Evolutionary conservation across 30 jellyfish, hydroid and myxozoan genomes (phyloP), one percentile per base, ranked within the genome.

Genomic region (Chironex yamaguchii): DNA sequence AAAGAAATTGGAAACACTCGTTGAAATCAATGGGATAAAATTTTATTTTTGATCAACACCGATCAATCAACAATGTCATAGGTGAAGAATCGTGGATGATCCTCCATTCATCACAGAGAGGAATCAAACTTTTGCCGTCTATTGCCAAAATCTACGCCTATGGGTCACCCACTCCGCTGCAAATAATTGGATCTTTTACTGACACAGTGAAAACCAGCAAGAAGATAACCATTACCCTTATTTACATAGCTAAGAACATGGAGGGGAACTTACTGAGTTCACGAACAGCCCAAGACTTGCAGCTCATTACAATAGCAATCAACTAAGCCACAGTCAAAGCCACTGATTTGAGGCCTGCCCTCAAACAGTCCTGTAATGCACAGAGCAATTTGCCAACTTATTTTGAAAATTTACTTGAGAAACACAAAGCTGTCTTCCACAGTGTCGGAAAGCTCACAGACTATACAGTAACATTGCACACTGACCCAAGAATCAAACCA

Each of bases 1-100:
- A 71, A 71, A 34, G 76, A 71, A 75, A 50, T 36, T 75, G 76
- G 87, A 75, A 34, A 50, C 78, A 20, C 9, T 4, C 33, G 62
- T 75, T 49, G 53, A 9, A 51, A 50, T 51, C 52, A 49, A 75
- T 75, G 78, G 78, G 53, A 49, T 35, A 36, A 33, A 75, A 31
- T 49, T 28, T 1, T 12, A 34, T 50, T 75, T 50, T 62, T 75
- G 14, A 26, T 75, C 75, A 76, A 75, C 87, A 75, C 87, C 25
- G 86, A 20, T 48, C 86, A 26, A 72, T 70, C 4, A 26, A 26
- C 77, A 63, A 63, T 51, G 31, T 63, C 2, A 4, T 63, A 2
- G 77, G 31, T 24, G 77, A 63, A 63, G 3, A 20, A 3, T 63
- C 77, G 4, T 63, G 4, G 3, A 22, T 26, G 3, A 63, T 26